Conservation (phyloP, 1,140 invertebrate species). For the Pseudomyrmex flavicornis region DNA sequence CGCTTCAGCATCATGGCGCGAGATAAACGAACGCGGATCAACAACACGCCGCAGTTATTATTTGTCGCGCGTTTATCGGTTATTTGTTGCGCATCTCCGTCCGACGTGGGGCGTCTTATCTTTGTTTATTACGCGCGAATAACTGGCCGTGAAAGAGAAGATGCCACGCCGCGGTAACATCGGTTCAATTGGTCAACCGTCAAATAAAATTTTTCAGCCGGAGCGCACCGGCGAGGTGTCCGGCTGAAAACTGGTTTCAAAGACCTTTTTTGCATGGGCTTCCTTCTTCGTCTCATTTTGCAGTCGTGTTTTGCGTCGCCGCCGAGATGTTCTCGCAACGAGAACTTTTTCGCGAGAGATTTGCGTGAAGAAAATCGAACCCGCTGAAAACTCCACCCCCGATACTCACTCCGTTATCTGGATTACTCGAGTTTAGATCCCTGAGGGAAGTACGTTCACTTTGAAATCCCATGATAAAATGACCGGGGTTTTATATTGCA, state of each 20-base stretch:
- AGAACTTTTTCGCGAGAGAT: not conserved
- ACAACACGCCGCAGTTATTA: not conserved
- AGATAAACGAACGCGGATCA: not conserved
- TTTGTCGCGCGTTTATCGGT: not conserved
- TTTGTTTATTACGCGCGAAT: constrained; percentile 43
- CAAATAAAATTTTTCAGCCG: constrained; percentile 63
- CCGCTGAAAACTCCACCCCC: not conserved
- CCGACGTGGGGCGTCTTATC: not conserved
- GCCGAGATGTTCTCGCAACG: not conserved
- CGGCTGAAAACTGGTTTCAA: constrained; percentile 65
- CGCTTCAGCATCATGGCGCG: not conserved
- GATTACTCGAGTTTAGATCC: not conserved
- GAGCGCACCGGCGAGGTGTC: constrained; percentile 20
- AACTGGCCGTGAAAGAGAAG: constrained; percentile 5
- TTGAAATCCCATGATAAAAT: not conserved
- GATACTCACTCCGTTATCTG: not conserved
- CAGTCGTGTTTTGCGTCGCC: constrained; percentile 4
- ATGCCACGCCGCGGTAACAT: not conserved
- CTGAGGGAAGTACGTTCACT: not conserved
- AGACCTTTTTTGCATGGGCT: constrained; percentile 60
- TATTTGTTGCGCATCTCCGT: not conserved
- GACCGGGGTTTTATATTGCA: not conserved
- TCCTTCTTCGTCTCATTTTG: constrained; percentile 43
- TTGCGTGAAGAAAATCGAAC: constrained; percentile 25
- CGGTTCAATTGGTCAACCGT: constrained; percentile 61